Evolutionary conservation across 1,140 invertebrate species (phyloP), one percentile per base, ranked within the genome.

Genomic region (Nasonia giraulti): DNA sequence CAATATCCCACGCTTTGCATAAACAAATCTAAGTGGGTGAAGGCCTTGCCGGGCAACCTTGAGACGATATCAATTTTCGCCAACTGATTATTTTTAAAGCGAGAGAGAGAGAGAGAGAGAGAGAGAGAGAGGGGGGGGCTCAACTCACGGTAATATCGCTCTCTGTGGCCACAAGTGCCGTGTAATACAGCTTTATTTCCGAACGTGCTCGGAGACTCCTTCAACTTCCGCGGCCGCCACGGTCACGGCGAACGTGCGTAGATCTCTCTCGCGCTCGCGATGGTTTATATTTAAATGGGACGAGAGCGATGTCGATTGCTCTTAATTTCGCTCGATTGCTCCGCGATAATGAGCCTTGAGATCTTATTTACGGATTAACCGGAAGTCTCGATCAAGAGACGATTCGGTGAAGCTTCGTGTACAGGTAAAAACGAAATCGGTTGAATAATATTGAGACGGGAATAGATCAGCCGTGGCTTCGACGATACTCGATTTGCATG

Each of bases 51-150:
- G 4, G 55, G 40, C n/a, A 20, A 31, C 81, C 81, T 83, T 68
- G 81, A 68, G 81, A 66, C 81, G 20, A 68, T 83, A 77, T 83
- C 73, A 77, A 77, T 83, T 82, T 76, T 83, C 81, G 37, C 17
- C 31, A 37, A 31, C 73, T 83, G 82, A 83, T 83, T 83, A 83
- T 83, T 83, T 83, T 83, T 66, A 75, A 83, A 77, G 33, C 47
- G 17, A 55, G 50, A 55, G 17, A 55, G 47, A 50, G 14, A 62
- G 55, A 17, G 50, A 55, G n/a, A n/a, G n/a, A n/a, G n/a, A n/a
- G n/a, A n/a, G n/a, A n/a, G n/a, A n/a, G 17, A 55, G 17, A 55
- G n/a, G n/a, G n/a, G n/a, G n/a, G 55, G 3, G 55, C 14, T 20
- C 31, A 47, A 27, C 4, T 71, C 68, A 31, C 27, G 71, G 23